These are phyloP conservation scores for Palaemon carinicauda DNA, from an alignment of 1,140 invertebrate genomes.

Conservation along the genomic window DNA sequence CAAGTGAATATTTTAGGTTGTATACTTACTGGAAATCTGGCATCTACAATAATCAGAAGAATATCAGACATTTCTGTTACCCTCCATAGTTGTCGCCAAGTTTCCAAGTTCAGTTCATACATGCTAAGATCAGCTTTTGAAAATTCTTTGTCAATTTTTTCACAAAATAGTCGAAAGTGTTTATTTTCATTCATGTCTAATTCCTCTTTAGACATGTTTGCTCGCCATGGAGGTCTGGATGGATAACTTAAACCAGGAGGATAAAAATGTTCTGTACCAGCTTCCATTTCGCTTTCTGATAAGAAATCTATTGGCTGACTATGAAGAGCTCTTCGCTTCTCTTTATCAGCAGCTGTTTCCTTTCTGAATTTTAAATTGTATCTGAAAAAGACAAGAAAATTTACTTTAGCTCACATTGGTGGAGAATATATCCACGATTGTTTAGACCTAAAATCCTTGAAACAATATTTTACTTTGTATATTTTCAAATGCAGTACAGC, in stretches of 20 bases:
- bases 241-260: constrained; percentile 81
- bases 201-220: constrained; percentile 74
- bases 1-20: background rate
- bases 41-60: constrained; percentile 83
- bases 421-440: too few relatives aligned
- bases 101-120: constrained; percentile 91
- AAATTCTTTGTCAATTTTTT: constrained; percentile 68
- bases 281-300: constrained; percentile 75
- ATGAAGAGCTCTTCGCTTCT: constrained; percentile 69
- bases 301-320: constrained; percentile 67
- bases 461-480: too few relatives aligned
- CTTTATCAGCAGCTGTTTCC: constrained; percentile 74
- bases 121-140: constrained; percentile 70
- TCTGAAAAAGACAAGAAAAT: constrained; percentile 24
- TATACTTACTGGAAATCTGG: constrained; percentile 78
- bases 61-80: constrained; percentile 91
- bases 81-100: constrained; percentile 92
- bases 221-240: constrained; percentile 82
- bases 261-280: constrained; percentile 70
- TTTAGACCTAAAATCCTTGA: too few relatives aligned
- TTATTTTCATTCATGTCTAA: constrained; percentile 70
- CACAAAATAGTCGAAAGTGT: constrained; percentile 71
- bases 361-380: constrained; percentile 70
- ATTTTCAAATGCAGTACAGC: too few relatives aligned
- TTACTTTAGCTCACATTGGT: too few relatives aligned